Conservation (phyloP, 2,113 vertebrate species). For the Camelus bactrianus region DNA sequence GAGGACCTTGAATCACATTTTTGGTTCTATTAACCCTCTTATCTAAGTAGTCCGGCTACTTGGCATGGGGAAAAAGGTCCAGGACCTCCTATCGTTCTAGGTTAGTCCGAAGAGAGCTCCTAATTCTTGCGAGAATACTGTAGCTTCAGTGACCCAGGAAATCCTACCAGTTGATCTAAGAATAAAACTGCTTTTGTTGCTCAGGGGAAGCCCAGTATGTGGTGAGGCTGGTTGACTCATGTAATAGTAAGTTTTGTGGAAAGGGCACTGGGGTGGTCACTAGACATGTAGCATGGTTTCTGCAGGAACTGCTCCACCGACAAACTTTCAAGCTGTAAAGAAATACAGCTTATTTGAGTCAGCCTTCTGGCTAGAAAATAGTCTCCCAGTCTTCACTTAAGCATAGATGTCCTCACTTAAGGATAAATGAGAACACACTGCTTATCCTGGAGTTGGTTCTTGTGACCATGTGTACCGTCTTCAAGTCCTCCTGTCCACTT, state of each 20-base stretch:
- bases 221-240: background rate
- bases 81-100: background rate
- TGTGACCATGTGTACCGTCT: slow-evolving; percentile 49
- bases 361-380: slow-evolving; percentile 48
- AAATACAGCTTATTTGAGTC: slow-evolving; percentile 10
- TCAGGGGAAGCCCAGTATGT: background rate
- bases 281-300: background rate
- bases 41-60: background rate
- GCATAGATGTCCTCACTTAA: slow-evolving; percentile 62
- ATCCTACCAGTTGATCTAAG: background rate
- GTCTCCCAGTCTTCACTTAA: slow-evolving; percentile 57
- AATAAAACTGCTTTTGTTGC: background rate
- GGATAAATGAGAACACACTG: slow-evolving; percentile 47
- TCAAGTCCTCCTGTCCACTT: slow-evolving; percentile 57
- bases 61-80: background rate
- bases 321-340: slow-evolving; percentile 3
- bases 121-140: background rate
- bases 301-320: background rate
- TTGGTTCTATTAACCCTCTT: background rate
- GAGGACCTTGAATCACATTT: background rate
- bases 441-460: slow-evolving; percentile 49
- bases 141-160: background rate
- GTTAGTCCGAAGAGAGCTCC: background rate
- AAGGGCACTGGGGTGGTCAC: background rate
- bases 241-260: background rate